Conservation (phyloP, 2,113 vertebrate genomes). For the Embiotoca jacksoni region DNA sequence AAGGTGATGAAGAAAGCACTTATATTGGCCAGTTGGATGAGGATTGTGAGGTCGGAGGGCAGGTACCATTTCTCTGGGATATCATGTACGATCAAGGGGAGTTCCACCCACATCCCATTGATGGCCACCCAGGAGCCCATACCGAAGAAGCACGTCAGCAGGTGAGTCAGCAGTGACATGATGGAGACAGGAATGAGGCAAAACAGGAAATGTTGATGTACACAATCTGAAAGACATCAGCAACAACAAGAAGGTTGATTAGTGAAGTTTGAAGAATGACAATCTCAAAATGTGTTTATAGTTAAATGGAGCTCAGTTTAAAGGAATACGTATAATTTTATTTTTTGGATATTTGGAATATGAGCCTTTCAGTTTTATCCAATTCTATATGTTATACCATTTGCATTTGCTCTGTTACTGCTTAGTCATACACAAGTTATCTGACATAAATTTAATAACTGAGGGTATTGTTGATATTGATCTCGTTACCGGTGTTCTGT, state of each 20-base stretch:
- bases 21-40: constrained; percentile 89
- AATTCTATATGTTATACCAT: too few species aligned
- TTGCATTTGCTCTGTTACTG: too few species aligned
- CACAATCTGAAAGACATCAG: constrained; percentile 65
- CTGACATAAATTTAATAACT: too few species aligned
- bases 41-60: constrained; percentile 88
- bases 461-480: too few species aligned
- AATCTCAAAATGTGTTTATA: too few species aligned
- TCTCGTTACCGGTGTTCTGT: too few species aligned
- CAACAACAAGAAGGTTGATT: background rate
- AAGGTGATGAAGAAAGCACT: constrained; percentile 87
- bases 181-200: constrained; percentile 36
- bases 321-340: too few species aligned
- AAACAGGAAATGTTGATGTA: constrained; percentile 26
- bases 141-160: constrained; percentile 86
- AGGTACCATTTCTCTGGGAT: constrained; percentile 86
- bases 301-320: too few species aligned
- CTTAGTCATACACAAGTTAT: too few species aligned
- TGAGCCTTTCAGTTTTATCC: too few species aligned
- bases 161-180: constrained; percentile 85
- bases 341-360: too few species aligned
- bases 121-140: constrained; percentile 91
- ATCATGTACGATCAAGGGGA: constrained; percentile 83
- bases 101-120: constrained; percentile 91
- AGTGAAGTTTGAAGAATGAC: background rate